Conservation (phyloP, 2,797 vertebrate genomes). For the Danio aesculapii region DNA sequence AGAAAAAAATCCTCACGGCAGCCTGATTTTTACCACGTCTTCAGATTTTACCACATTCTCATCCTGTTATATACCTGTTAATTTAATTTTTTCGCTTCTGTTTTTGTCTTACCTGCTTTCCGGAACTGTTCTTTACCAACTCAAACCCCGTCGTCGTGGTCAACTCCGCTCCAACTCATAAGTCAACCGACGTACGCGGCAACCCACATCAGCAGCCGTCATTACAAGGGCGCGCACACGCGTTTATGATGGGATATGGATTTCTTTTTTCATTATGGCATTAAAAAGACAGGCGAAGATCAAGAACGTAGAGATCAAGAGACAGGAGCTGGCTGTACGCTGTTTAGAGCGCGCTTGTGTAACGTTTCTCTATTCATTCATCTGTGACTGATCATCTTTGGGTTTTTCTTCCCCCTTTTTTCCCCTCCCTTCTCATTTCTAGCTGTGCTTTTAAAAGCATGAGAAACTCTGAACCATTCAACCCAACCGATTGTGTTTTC, state of each 20-base stretch:
- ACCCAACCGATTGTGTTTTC: too few relatives aligned
- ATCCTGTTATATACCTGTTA: too few relatives aligned
- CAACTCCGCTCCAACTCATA: too few relatives aligned
- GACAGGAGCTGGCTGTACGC: conserved; percentile 15
- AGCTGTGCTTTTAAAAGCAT: conserved; percentile 30
- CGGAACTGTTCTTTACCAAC: too few relatives aligned
- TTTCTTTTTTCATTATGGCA: conserved; percentile 50
- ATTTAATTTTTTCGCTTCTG: too few relatives aligned
- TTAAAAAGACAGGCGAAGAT: conserved; percentile 50
- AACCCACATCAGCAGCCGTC: conserved; percentile 55
- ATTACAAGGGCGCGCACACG: conserved; percentile 60
- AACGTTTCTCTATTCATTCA: conserved; percentile 4
- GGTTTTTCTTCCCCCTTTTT: neutral
- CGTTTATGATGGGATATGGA: conserved; percentile 48
- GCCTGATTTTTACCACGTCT: too few relatives aligned
- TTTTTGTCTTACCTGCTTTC: too few relatives aligned
- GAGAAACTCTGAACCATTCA: neutral
- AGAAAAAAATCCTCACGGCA: too few relatives aligned
- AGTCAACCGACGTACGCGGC: too few relatives aligned
- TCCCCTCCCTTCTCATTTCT: neutral
- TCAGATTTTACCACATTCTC: too few relatives aligned
- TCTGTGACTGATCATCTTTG: conserved; percentile 6
- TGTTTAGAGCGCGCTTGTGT: conserved; percentile 18
- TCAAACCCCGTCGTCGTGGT: too few relatives aligned
- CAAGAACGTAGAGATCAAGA: conserved; percentile 28